Evolutionary conservation across 2,888 invertebrate genomes (phyloP).

Genomic region (Dryadula phaetusa): DNA sequence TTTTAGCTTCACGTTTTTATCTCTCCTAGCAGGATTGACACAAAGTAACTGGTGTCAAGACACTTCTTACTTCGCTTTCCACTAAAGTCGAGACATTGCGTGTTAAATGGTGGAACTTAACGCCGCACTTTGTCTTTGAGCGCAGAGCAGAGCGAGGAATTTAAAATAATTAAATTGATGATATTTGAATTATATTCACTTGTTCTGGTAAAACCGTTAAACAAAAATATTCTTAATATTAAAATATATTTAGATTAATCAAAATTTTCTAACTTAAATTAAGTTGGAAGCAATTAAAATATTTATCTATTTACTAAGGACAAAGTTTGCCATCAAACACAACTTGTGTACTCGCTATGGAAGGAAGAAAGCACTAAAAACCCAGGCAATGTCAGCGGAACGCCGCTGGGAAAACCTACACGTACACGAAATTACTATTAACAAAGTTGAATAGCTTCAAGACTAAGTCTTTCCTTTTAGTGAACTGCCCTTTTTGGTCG

Average conservation of each 20-base stretch:
- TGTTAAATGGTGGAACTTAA: too few species aligned
- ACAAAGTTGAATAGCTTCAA: constrained; percentile 16
- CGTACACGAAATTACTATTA: constrained; percentile 21
- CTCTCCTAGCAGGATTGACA: too few species aligned
- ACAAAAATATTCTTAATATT: too few species aligned
- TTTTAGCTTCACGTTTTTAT: too few species aligned
- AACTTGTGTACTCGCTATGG: constrained; percentile 32
- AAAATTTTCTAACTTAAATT: background rate
- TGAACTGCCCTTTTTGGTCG: constrained; percentile 1
- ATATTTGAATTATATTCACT: too few species aligned
- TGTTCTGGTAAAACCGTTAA: too few species aligned
- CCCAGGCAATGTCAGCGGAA: constrained; percentile 34
- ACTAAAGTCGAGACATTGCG: too few species aligned
- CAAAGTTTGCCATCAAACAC: constrained; percentile 26
- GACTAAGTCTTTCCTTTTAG: constrained; percentile 2
- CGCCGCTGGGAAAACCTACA: constrained; percentile 29
- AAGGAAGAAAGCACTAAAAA: constrained; percentile 37
- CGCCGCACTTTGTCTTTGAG: too few species aligned
- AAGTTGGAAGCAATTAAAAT: constrained; percentile 31
- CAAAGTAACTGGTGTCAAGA: too few species aligned
- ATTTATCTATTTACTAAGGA: constrained; percentile 32
- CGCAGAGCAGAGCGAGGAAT: too few species aligned
- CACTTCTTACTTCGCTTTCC: too few species aligned
- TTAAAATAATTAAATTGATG: too few species aligned
- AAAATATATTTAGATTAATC: background rate